Conservation (phyloP, 2,888 invertebrate species). For the Drosophila quinaria region DNA sequence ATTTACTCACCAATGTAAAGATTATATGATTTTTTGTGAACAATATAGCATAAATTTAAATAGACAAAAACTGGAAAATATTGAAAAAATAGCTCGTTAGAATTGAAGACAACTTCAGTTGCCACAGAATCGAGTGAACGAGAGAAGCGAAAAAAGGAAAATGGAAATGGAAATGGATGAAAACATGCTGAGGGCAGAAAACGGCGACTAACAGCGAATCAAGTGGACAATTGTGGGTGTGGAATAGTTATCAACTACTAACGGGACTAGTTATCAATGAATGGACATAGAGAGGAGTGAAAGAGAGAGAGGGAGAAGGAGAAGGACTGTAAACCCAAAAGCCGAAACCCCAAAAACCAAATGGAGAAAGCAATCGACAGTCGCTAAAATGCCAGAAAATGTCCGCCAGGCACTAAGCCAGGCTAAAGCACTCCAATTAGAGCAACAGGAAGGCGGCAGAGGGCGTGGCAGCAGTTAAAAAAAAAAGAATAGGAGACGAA, state of each 20-base stretch:
- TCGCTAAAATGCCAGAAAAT: slow-evolving; percentile 41
- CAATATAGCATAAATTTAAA: neutral
- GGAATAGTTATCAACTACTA: slow-evolving; percentile 21
- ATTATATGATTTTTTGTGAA: neutral
- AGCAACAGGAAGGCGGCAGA: slow-evolving; percentile 12
- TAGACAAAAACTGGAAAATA: neutral
- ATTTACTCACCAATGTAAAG: neutral
- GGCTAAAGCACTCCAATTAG: slow-evolving; percentile 61
- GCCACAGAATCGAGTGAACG: neutral
- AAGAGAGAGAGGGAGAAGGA: neutral
- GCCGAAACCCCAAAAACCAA: slow-evolving; percentile 4
- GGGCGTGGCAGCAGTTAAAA: slow-evolving; percentile 22
- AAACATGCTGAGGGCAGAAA: neutral
- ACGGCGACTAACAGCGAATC: slow-evolving; percentile 4
- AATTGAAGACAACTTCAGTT: slow-evolving; percentile 7
- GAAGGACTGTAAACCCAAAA: neutral
- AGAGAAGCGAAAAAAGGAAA: neutral
- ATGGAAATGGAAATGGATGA: neutral
- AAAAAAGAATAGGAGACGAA: neutral
- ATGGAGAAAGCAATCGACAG: slow-evolving; percentile 46
- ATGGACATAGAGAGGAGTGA: neutral
- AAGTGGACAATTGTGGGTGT: slow-evolving; percentile 34
- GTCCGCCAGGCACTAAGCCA: slow-evolving; percentile 48
- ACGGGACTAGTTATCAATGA: slow-evolving; percentile 24
- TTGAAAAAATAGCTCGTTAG: neutral